A percentile compares a stretch with the other conserved stretches of the same genome.
These are phyloP conservation scores for Bos javanicus DNA, from an alignment of 2,113 vertebrate species.

Conservation along the genomic window DNA sequence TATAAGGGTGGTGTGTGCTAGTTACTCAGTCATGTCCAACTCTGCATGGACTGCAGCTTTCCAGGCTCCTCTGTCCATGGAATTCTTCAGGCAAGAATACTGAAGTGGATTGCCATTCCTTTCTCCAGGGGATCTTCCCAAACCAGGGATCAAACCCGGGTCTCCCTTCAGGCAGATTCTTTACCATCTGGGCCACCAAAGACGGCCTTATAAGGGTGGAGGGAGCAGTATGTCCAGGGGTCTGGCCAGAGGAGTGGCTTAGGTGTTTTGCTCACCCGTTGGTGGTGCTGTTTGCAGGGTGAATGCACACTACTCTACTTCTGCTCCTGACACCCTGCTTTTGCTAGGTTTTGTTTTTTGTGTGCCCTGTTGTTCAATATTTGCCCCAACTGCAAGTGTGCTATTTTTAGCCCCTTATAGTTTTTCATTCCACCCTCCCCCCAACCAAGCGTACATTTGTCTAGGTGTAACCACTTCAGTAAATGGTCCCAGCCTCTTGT, in stretches of 20 bases:
- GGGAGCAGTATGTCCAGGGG: background rate
- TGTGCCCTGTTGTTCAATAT: background rate
- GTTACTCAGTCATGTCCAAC: background rate
- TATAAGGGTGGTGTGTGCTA: background rate
- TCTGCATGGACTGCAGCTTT: background rate
- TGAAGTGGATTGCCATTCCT: background rate
- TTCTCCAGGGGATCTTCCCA: background rate
- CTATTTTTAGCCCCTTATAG: background rate
- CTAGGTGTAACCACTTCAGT: background rate
- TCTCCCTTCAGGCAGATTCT: background rate
- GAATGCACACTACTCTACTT: background rate
- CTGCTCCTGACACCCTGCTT: background rate
- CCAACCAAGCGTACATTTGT: background rate
- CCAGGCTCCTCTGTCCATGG: background rate
- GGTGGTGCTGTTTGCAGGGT: background rate
- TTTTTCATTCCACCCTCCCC: no score
- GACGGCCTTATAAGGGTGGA: background rate
- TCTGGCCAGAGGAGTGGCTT: background rate
- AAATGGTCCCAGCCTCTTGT: background rate
- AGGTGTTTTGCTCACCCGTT: background rate
- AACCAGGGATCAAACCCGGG: fast-evolving
- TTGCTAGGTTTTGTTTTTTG: background rate
- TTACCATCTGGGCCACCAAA: background rate
- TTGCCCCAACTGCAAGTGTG: background rate
- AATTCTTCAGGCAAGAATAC: background rate